Base-by-base conservation (phyloP, 2,797 vertebrate genomes). In the Sciurus vulgaris region DNA sequence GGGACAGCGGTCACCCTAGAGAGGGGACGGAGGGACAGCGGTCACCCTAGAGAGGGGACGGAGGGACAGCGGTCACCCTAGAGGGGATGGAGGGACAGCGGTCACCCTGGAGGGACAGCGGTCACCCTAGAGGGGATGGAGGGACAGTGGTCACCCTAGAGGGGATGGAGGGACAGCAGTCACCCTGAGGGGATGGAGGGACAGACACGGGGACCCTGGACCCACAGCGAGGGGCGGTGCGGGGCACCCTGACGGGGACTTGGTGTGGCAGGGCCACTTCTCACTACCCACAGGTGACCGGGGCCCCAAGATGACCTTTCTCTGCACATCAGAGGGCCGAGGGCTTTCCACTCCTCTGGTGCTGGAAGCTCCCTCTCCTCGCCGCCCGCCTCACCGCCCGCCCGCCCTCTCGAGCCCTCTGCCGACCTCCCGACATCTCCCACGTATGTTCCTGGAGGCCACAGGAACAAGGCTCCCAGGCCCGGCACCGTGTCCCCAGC, bases 371-470 rank as follows among this genome's bases (percentile, higher is more conserved):
- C 51, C 49, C 79, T 28, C 44, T 44, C 67, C 78, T 35, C 3
- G 22, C 13, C n/a, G 54, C 38, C 35, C 33, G n/a, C 76, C 28
- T 59, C 15, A 2, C 4, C 20, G 18, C n/a, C 15, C 0, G 30
- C 13, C 4, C 0, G 4, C 22, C 41, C 20, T 35, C 89, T 24
- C 12, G 3, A 14, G 54, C 33, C 56, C 18, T 41, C 77, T 33
- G 17, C 65, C 78, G 38, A 17, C 61, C 77, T n/a, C 44, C 44
- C 41, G 10, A 14, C 6, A 4, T 15, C 9, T 51, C 59, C 30
- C 0, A 0, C 1, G 28, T 3, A 3, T 0, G 6, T 2, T 26
- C 65, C 4, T 1, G 0, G 18, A 20, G 61, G 8, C 61, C 49
- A 4, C 2, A 0, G 35, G 35, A 65, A 17, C 1, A 1, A 38